These are phyloP conservation scores for Tapirus terrestris DNA, from an alignment of 2,113 vertebrate genomes.

Conservation along the genomic window DNA sequence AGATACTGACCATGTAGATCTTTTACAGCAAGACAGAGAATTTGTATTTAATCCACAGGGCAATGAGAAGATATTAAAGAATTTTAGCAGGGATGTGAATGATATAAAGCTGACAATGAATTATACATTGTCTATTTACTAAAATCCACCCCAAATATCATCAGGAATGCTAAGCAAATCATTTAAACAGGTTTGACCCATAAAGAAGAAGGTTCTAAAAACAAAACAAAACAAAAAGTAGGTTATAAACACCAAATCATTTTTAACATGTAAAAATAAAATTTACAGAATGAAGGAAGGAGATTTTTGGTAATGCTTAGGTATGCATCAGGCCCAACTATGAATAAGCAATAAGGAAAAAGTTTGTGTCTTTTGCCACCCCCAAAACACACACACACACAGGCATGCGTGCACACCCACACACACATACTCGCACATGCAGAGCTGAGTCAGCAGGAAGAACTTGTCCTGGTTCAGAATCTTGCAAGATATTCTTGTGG, in stretches of 20 bases:
- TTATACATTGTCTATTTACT: not conserved
- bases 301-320: not conserved
- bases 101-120: not conserved
- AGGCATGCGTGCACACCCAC: not conserved
- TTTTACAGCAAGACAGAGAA: not conserved
- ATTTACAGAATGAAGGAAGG: not conserved
- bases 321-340: not conserved
- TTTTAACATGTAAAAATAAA: conserved; percentile 41
- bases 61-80: not conserved
- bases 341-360: not conserved
- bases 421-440: not conserved
- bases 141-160: not conserved
- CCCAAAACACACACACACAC: not conserved
- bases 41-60: not conserved
- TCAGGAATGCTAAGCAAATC: not conserved
- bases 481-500: not conserved
- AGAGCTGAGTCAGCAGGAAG: not conserved
- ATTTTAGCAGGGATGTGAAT: not conserved
- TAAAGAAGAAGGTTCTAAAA: not conserved
- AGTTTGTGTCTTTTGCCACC: not conserved
- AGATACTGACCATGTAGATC: not conserved
- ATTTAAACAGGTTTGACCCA: not conserved
- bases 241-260: not conserved
- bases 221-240: not conserved
- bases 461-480: not conserved